Base-by-base conservation (phyloP, 2,797 vertebrate genomes). In the Enteromius afrohamiltoni region DNA sequence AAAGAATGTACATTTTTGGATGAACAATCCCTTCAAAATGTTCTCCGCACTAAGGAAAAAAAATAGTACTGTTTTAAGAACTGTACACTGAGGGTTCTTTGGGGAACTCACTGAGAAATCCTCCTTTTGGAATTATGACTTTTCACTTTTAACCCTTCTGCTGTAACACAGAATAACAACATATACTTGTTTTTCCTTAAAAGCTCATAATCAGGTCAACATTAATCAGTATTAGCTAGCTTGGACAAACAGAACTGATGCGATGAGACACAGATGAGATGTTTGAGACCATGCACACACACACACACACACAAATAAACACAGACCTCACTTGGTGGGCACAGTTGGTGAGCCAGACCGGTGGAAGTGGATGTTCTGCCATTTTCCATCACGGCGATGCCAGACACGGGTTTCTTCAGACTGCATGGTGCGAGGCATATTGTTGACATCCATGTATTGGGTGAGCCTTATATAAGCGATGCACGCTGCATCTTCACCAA, bases 361-460 rank as follows among this genome's bases (percentile, higher is more conserved):
- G 86, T 99, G 98, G 93, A 98, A 98, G 91, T 99, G 98, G 88
- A 99, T 96, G 21, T 98, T 98, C 93, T 99, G 98, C 98, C 98
- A 99, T 90, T 99, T 99, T 81, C 96, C 93, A 74, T 99, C 98
- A 0, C 97, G 96, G 82, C 98, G 97, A 90, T 99, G 98, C 98
- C 98, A 99, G 89, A 99, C 97, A 0, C 98, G 96, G 0, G 98
- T 99, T 91, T 99, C 98, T 91, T 99, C 98, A 0, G 98, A 97
- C 94, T 99, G 98, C 97, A 96, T 97, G 26, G 97, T 98, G 90
- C 97, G 96, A n/a, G 98, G 98, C 95, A 96, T 93, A 45, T 96
- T 95, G 0, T 89, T 91, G 82, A 90, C 75, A 37, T 99, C 97
- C 82, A 98, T 95, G 94, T 98, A 99, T 92, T 99, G 98, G 0